Conservation (phyloP, 35 echinoderm and acorn worm species). For the Apostichopus californicus region DNA sequence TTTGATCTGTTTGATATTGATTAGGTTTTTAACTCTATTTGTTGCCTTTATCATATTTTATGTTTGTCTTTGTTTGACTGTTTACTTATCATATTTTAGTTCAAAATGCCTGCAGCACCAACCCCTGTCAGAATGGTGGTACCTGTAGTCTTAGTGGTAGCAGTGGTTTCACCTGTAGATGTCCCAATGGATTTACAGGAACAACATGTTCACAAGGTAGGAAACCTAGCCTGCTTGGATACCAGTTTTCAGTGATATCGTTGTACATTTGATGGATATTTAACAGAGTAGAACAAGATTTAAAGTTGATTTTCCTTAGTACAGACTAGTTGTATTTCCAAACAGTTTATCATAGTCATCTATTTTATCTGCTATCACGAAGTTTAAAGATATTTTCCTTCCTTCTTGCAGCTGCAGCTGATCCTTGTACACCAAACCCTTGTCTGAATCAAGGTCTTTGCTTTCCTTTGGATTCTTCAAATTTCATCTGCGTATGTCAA, state of each 20-base stretch:
- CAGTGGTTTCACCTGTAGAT: conserved; percentile 48
- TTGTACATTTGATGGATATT: too few species aligned
- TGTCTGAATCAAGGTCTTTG: neutral
- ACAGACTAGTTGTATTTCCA: too few species aligned
- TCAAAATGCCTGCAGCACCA: conserved; percentile 14
- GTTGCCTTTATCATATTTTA: too few species aligned
- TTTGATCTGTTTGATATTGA: too few species aligned
- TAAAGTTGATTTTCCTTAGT: too few species aligned
- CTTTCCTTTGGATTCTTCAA: neutral
- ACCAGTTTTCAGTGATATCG: too few species aligned
- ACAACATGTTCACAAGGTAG: neutral
- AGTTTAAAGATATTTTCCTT: neutral
- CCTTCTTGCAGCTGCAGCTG: neutral
- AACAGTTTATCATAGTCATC: too few species aligned
- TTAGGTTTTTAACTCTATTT: too few species aligned
- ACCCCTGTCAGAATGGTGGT: conserved; percentile 31
- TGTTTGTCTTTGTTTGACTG: too few species aligned
- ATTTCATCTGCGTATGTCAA: neutral
- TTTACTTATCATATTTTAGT: neutral
- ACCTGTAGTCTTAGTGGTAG: neutral
- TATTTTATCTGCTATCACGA: too few species aligned
- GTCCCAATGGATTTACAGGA: conserved; percentile 10
- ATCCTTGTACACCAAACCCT: conserved; percentile 16
- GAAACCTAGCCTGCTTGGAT: neutral
- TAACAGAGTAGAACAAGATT: too few species aligned